Percentiles rank a stretch among this genome's conserved stretches.
Conservation (phyloP, 2,113 vertebrate species). For the Lichenostomus cassidix region DNA sequence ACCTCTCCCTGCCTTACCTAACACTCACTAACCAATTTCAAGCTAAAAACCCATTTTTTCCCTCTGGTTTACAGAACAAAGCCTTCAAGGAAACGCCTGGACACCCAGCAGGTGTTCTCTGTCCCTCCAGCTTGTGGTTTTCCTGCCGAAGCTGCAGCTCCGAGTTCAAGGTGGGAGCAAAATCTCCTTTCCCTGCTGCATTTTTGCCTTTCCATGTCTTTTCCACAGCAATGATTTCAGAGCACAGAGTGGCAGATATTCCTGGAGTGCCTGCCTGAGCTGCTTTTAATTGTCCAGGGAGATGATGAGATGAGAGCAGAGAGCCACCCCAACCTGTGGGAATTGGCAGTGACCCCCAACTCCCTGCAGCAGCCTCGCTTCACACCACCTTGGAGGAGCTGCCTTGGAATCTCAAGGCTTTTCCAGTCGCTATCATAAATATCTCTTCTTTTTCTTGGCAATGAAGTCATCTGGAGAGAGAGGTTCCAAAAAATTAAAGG, state of each 20-base stretch:
- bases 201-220: neutral
- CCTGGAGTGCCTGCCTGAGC: neutral
- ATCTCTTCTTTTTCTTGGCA: slow-evolving; percentile 62
- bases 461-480: neutral
- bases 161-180: neutral
- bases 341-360: neutral
- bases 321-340: neutral
- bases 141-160: neutral
- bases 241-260: neutral
- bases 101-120: neutral
- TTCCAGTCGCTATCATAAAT: slow-evolving; percentile 50
- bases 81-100: neutral
- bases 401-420: slow-evolving; percentile 29
- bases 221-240: neutral
- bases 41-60: neutral
- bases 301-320: neutral
- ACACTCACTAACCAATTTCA: neutral
- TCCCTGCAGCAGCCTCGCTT: neutral
- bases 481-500: slow-evolving; percentile 24
- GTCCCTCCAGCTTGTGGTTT: neutral
- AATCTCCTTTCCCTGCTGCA: neutral
- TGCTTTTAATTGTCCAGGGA: neutral
- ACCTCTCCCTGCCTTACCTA: neutral
- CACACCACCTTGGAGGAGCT: neutral
- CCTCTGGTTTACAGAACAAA: neutral